phyloP scores from a whole-genome alignment of 1,140 invertebrate genomes.

The Bicyclus anynana region DNA sequence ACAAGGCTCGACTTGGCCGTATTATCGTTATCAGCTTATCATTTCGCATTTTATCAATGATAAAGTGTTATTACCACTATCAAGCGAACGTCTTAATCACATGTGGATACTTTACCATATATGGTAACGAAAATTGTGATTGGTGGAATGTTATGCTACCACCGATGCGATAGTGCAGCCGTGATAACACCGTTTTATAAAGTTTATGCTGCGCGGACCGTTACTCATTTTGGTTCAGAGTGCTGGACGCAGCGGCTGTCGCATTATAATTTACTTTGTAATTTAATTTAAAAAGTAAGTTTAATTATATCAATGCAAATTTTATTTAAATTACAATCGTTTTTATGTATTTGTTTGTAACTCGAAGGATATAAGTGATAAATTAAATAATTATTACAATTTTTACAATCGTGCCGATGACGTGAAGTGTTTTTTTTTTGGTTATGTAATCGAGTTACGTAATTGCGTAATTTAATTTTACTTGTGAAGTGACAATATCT shows the following conservation, averaged over 20 bases:
- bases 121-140: constrained; percentile 70
- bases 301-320: constrained; percentile 20
- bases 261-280: constrained; percentile 50
- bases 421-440: constrained; percentile 17
- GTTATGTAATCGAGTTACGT: constrained; percentile 28
- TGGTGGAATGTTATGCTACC: constrained; percentile 56
- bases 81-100: constrained; percentile 50
- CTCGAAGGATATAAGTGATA: background rate
- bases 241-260: constrained; percentile 56
- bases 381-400: background rate
- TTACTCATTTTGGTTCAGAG: constrained; percentile 60
- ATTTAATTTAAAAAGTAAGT: constrained; percentile 63
- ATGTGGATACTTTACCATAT: constrained; percentile 64
- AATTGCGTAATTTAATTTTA: constrained; percentile 8
- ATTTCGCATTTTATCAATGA: constrained; percentile 32
- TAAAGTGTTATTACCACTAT: constrained; percentile 45
- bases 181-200: constrained; percentile 73
- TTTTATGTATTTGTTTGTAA: constrained; percentile 17
- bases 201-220: constrained; percentile 51
- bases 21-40: constrained; percentile 17
- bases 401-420: constrained; percentile 18
- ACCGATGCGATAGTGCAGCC: constrained; percentile 62
- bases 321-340: constrained; percentile 3
- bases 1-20: background rate
- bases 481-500: constrained; percentile 17